These are phyloP conservation scores for Cheilosia pagana DNA, from an alignment of 2,888 invertebrate genomes.

Conservation along the genomic window DNA sequence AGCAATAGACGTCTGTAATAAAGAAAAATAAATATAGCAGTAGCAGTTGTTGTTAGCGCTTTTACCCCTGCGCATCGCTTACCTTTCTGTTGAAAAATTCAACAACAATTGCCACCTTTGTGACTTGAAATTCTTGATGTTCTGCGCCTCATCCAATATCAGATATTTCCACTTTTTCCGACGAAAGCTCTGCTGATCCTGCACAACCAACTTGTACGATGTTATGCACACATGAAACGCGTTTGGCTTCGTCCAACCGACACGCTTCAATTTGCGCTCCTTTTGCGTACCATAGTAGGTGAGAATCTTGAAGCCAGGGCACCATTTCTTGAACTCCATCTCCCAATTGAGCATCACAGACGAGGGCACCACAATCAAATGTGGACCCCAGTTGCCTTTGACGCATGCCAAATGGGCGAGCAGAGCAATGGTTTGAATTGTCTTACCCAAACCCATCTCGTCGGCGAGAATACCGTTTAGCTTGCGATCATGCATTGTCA, in stretches of 20 bases:
- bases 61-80: conserved; percentile 77
- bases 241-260: conserved; percentile 99
- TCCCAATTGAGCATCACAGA: conserved; percentile 99
- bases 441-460: conserved; percentile 99
- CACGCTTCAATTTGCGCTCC: conserved; percentile 95
- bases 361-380: conserved; percentile 99
- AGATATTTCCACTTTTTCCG: conserved; percentile 99
- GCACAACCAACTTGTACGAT: conserved; percentile 98
- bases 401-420: conserved; percentile 97
- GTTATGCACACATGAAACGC: conserved; percentile 99
- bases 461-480: conserved; percentile 98
- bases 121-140: conserved; percentile 99
- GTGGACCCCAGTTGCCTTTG: conserved; percentile 97
- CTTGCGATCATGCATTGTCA: conserved; percentile 97
- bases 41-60: too few species aligned
- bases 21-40: conserved; percentile 1
- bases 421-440: conserved; percentile 97
- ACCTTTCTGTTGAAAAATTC: conserved; percentile 96
- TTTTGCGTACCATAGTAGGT: conserved; percentile 99
- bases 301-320: conserved; percentile 98
- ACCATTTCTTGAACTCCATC: conserved; percentile 99
- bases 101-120: conserved; percentile 98
- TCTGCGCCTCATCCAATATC: conserved; percentile 99
- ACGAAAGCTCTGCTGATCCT: conserved; percentile 98
- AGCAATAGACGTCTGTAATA: conserved; percentile 90